Evolutionary conservation across 2,113 vertebrate species (phyloP), one percentile per base, ranked within the genome.

Genomic region (Dolichallabes microphthalmus): DNA sequence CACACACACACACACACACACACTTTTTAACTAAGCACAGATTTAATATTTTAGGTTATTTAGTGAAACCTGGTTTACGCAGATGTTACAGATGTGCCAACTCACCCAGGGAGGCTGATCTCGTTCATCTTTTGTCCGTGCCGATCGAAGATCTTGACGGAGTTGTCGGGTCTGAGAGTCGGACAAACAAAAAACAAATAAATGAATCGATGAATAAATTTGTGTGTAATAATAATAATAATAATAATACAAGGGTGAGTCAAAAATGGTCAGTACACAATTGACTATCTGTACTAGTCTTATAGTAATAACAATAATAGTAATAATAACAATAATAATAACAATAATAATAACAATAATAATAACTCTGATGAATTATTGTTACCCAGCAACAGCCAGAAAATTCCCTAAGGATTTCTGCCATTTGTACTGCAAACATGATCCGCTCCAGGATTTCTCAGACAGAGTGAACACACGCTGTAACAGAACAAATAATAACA

Each of bases 61-160:
- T 35, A 35, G 32, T 35, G 32, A 35, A 53, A 61, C 10, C 13
- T 53, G 64, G 3, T 22, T 10, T 3, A 69, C 66, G 66, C 1
- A 53, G 14, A 50, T 32, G 15, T 64, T 14, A 69, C 17, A 66
- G 90, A 12, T 50, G 45, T 58, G 61, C 58, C 20, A 88, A 94
- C 95, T 92, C 91, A 99, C 98, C 98, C 97, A 14, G 96, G 93
- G 77, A 99, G 94, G 75, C 61, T 96, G 88, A 99, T 93, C 93
- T 98, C 97, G 93, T 97, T 96, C 93, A 89, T 97, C 93, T 96
- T 98, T 90, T 99, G 96, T 86, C 98, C 98, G 95, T 99, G 97
- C 58, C 98, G 96, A 95, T 99, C 97, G 94, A 97, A 98, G 90
- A 99, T 97, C 94, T 97, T 97, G 87, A 99, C 96, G n/a, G 91